These are phyloP conservation scores for Dorcus hopei DNA, from an alignment of 2,888 invertebrate species.

Conservation along the genomic window DNA sequence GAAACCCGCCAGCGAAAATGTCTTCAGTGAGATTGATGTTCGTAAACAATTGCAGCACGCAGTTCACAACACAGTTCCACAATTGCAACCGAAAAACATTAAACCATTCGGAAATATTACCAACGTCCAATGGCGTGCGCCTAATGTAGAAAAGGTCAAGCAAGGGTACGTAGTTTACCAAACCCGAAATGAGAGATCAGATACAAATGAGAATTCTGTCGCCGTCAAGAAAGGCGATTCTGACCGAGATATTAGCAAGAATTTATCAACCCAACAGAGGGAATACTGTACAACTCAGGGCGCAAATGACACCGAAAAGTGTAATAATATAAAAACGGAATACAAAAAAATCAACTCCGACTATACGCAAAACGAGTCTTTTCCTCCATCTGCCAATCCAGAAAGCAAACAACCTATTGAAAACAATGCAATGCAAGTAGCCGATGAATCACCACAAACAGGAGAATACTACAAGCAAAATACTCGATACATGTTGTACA, in stretches of 20 bases:
- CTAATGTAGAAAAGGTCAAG: conserved; percentile 3
- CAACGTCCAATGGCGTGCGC: conserved; percentile 7
- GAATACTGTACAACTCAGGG: conserved; percentile 3
- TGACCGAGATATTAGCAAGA: background rate
- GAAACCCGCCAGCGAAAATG: background rate
- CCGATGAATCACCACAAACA: too few relatives aligned
- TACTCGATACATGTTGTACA: too few relatives aligned
- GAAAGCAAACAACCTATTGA: too few relatives aligned
- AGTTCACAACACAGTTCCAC: conserved; percentile 7
- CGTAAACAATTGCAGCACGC: conserved; percentile 6
- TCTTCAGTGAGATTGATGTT: conserved; percentile 1
- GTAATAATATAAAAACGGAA: conserved; percentile 3
- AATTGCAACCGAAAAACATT: conserved; percentile 22
- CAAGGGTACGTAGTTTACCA: conserved; percentile 1
- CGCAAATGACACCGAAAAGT: conserved; percentile 5
- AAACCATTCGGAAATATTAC: conserved; percentile 20
- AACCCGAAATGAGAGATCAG: background rate
- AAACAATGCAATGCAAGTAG: too few relatives aligned
- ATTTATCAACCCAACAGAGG: background rate
- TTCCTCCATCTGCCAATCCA: too few relatives aligned
- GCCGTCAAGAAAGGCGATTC: conserved; percentile 1
- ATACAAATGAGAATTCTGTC: background rate
- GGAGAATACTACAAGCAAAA: too few relatives aligned
- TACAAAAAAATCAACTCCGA: conserved; percentile 7
- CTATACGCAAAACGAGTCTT: background rate